phyloP scores from a whole-genome alignment of 1,140 invertebrate species.

The Aphaenogaster floridana region DNA sequence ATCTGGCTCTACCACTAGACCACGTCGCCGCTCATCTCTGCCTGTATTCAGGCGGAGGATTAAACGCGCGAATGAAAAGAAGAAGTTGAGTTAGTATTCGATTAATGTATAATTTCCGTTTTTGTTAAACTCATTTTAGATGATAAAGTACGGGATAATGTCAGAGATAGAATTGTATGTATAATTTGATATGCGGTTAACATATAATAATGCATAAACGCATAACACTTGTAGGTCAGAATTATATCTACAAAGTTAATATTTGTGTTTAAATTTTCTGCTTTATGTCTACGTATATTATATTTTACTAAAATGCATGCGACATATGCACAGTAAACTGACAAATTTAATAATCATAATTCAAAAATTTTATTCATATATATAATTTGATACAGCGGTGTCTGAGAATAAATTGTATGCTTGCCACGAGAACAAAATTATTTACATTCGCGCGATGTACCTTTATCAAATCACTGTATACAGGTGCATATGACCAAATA shows the following conservation, averaged over 20 bases:
- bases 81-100: not conserved
- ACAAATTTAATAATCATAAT: conserved; percentile 46
- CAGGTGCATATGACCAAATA: not conserved
- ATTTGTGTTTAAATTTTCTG: conserved; percentile 27
- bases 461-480: conserved; percentile 33
- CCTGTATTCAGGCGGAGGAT: not conserved
- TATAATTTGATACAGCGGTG: conserved; percentile 13
- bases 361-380: conserved; percentile 29
- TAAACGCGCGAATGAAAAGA: not conserved
- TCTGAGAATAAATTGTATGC: conserved; percentile 21
- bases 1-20: too few relatives aligned
- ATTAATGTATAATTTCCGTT: not conserved
- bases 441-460: not conserved
- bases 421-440: conserved; percentile 14
- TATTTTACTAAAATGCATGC: conserved; percentile 12
- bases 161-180: conserved; percentile 1
- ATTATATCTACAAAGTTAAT: conserved; percentile 20
- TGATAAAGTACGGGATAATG: not conserved
- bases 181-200: not conserved
- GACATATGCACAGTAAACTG: not conserved
- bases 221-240: not conserved
- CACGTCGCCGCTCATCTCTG: too few relatives aligned
- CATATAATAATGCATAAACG: not conserved
- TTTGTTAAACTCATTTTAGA: not conserved
- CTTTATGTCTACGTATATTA: conserved; percentile 15